These are phyloP conservation scores for Dreissena rostriformis DNA, from an alignment of 1,140 invertebrate genomes.

Conservation along the genomic window DNA sequence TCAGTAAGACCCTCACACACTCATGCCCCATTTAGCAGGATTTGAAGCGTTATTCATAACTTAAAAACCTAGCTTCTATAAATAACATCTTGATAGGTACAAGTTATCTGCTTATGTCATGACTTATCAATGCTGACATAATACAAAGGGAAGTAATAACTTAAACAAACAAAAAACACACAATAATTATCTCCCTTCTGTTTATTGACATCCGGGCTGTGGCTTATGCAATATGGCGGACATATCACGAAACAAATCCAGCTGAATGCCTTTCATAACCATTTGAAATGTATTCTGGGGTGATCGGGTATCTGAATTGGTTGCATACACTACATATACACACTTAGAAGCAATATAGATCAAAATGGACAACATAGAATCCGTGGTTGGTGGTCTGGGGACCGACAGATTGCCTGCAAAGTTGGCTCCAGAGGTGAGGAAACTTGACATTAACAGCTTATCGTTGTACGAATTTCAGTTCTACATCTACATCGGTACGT, in stretches of 20 bases:
- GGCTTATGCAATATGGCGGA: conserved; percentile 59
- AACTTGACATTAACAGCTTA: not conserved
- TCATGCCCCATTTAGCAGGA: too few species aligned
- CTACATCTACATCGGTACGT: not conserved
- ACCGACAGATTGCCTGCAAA: conserved; percentile 78
- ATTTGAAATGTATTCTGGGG: conserved; percentile 71
- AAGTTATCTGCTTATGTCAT: too few species aligned
- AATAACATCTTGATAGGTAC: not conserved
- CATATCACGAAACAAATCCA: conserved; percentile 33
- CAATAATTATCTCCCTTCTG: conserved; percentile 34
- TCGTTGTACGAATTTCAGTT: not conserved
- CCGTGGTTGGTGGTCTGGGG: conserved; percentile 37
- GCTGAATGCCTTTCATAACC: conserved; percentile 60
- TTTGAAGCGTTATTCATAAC: too few species aligned
- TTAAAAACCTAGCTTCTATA: too few species aligned
- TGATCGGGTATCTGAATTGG: conserved; percentile 67
- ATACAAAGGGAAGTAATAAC: too few species aligned
- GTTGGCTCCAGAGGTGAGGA: conserved; percentile 84
- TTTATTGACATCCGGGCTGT: conserved; percentile 48
- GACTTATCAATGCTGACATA: too few species aligned
- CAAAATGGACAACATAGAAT: conserved; percentile 27
- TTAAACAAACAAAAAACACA: too few species aligned
- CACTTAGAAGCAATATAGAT: conserved; percentile 25
- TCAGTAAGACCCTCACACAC: too few species aligned
- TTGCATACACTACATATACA: conserved; percentile 61